These are phyloP conservation scores for Chamaetylas fuelleborni DNA, from an alignment of 2,113 vertebrate species.

Conservation along the genomic window DNA sequence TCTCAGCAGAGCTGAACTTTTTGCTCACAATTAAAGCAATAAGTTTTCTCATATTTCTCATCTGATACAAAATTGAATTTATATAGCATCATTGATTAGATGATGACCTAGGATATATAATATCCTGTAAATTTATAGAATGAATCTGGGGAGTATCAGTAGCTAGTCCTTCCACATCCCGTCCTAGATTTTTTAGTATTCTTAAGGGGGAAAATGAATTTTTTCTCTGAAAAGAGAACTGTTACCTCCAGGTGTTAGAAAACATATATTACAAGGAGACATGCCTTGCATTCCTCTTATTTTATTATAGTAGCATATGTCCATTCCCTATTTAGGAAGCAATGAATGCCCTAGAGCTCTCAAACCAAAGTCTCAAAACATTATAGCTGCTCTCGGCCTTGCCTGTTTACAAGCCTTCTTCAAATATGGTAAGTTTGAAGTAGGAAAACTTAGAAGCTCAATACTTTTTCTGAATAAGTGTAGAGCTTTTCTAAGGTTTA, in stretches of 20 bases:
- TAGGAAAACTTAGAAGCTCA: not conserved
- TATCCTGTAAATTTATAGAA: not conserved
- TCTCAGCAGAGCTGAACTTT: not conserved
- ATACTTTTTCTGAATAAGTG: not conserved
- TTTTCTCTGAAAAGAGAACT: not conserved
- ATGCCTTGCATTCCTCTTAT: not conserved
- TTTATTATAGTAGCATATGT: not conserved
- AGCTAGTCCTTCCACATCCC: not conserved
- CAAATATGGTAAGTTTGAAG: not conserved
- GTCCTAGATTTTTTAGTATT: not conserved
- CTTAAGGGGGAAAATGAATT: not conserved
- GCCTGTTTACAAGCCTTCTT: not conserved
- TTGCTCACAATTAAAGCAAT: not conserved
- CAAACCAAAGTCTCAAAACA: not conserved
- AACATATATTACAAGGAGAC: not conserved
- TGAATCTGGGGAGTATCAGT: not conserved
- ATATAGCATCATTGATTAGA: not conserved
- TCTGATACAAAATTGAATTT: not conserved
- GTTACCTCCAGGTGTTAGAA: not conserved
- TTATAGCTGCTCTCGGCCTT: not conserved
- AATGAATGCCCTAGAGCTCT: not conserved
- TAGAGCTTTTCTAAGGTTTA: not conserved
- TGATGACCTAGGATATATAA: not conserved
- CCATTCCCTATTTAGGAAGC: not conserved
- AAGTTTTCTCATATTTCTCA: not conserved